Percentiles rank a stretch among this genome's conserved stretches.
Conservation (phyloP, 2,797 vertebrate genomes). For the Allobates femoralis region DNA sequence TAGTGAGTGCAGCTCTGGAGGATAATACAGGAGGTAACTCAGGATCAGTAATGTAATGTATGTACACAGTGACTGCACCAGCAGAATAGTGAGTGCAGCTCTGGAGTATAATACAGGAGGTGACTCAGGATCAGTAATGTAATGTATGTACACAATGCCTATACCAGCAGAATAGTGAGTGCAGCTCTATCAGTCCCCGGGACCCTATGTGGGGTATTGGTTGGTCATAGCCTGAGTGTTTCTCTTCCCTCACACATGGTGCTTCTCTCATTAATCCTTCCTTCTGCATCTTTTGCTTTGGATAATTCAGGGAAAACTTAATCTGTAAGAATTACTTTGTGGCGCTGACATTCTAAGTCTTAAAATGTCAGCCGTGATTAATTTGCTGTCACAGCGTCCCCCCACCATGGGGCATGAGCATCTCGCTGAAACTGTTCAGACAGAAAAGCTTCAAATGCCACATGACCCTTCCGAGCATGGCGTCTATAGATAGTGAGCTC, state of each 20-base stretch:
- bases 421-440: constrained; percentile 6
- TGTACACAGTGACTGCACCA: no score
- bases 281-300: constrained; percentile 29
- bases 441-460: constrained; percentile 44
- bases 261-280: constrained; percentile 20
- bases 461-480: constrained; percentile 14
- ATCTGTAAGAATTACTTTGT: constrained; percentile 61
- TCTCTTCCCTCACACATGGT: not conserved
- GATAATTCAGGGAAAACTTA: constrained; percentile 54
- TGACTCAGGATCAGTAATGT: no score
- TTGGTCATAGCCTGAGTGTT: not conserved
- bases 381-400: constrained; percentile 36
- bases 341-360: constrained; percentile 58
- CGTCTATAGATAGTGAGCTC: constrained; percentile 26
- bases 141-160: no score
- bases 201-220: not conserved
- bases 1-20: no score
- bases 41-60: no score
- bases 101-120: no score
- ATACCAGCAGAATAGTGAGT: no score
- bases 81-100: no score
- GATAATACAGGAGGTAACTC: no score
- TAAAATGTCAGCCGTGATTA: constrained; percentile 62
- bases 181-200: not conserved
- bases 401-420: constrained; percentile 33